Evolutionary conservation across 2,113 vertebrate species (phyloP).

Genomic region (Thomomys bottae): DNA sequence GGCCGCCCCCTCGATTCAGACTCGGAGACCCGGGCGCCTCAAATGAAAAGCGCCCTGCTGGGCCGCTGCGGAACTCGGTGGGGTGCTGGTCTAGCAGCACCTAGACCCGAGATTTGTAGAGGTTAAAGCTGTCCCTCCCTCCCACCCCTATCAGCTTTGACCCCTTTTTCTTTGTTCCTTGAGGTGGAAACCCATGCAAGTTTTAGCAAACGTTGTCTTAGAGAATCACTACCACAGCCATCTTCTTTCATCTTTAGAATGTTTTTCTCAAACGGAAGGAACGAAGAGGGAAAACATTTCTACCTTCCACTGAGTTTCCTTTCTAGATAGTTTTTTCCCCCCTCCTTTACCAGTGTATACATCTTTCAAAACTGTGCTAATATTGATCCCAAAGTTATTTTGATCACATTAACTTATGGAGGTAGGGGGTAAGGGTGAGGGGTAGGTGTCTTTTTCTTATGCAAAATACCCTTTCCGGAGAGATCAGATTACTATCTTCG

Average conservation of each 20-base stretch:
- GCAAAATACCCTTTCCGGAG: slow-evolving; percentile 76
- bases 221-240: slow-evolving; percentile 2
- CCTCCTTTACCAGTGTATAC: slow-evolving; percentile 37
- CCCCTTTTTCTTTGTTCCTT: slow-evolving; percentile 61
- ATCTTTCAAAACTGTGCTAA: slow-evolving; percentile 57
- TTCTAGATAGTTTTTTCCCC: slow-evolving; percentile 41
- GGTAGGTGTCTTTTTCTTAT: slow-evolving; percentile 80
- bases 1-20: neutral
- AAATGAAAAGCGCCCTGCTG: neutral
- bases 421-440: slow-evolving; percentile 48
- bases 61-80: neutral
- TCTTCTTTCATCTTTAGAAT: slow-evolving; percentile 52
- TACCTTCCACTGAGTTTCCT: slow-evolving; percentile 33
- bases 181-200: slow-evolving; percentile 50
- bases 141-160: neutral
- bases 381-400: slow-evolving; percentile 80
- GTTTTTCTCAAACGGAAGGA: slow-evolving; percentile 42
- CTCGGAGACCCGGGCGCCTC: neutral
- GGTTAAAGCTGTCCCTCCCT: neutral
- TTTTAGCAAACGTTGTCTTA: slow-evolving; percentile 44
- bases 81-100: neutral
- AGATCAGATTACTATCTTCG: slow-evolving; percentile 54
- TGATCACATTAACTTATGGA: slow-evolving; percentile 69
- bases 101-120: neutral
- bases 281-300: neutral